Evolutionary conservation across 2,797 vertebrate species (phyloP).

Genomic region (Hypotaenidia philippensis): DNA sequence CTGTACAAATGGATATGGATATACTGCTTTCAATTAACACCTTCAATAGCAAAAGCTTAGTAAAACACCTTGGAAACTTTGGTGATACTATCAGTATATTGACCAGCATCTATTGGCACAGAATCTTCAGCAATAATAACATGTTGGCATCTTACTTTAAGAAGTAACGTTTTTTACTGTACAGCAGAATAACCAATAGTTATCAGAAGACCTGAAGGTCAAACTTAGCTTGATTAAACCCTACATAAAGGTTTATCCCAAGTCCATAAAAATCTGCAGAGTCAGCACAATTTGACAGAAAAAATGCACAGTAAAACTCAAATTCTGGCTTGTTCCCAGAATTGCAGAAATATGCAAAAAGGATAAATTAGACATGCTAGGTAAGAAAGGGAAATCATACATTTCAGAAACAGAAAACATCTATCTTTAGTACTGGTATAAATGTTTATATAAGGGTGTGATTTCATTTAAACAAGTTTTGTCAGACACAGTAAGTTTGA

Average conservation of each 20-base stretch:
- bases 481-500: not conserved
- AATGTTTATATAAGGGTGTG: not conserved
- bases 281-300: constrained; percentile 6
- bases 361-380: not conserved
- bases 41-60: not conserved
- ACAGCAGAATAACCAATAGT: not conserved
- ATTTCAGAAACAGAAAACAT: not conserved
- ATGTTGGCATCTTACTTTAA: not conserved
- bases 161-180: not conserved
- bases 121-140: not conserved
- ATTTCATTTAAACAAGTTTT: not conserved
- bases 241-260: not conserved
- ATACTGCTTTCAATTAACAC: not conserved
- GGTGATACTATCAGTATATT: not conserved
- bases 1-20: not conserved
- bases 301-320: not conserved
- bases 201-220: not conserved
- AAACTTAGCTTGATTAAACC: not conserved
- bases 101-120: not conserved
- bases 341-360: not conserved
- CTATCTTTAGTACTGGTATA: not conserved
- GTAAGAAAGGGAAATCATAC: not conserved
- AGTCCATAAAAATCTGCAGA: not conserved
- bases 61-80: constrained; percentile 19
- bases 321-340: not conserved